Evolutionary conservation across 2,113 vertebrate species (phyloP).

Genomic region (Cynoglossus semilaevis): DNA sequence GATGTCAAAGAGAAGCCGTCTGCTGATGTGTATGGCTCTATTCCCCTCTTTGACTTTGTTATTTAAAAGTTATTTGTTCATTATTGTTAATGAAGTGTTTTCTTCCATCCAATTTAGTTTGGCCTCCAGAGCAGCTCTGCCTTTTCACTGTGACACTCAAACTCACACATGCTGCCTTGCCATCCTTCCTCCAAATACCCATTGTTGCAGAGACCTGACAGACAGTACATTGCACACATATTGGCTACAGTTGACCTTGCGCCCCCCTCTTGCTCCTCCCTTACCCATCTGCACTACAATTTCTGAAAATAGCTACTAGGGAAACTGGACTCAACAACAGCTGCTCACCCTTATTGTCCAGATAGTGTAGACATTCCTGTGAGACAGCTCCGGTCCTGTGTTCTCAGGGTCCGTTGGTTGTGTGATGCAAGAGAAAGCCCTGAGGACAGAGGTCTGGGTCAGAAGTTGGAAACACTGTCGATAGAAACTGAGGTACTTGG

Average conservation of each 20-base stretch:
- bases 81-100: too few relatives aligned
- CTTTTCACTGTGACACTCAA: constrained; percentile 47
- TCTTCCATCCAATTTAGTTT: too few relatives aligned
- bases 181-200: constrained; percentile 24
- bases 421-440: constrained; percentile 52
- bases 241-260: constrained; percentile 44
- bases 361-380: constrained; percentile 31
- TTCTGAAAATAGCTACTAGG: constrained; percentile 47
- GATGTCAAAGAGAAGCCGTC: too few relatives aligned
- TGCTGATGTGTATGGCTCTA: too few relatives aligned
- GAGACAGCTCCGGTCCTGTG: constrained; percentile 24
- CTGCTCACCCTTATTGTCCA: constrained; percentile 10
- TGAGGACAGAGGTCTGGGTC: constrained; percentile 63
- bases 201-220: constrained; percentile 32
- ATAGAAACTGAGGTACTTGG: constrained; percentile 72
- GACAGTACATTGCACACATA: constrained; percentile 32
- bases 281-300: constrained; percentile 10
- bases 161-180: constrained; percentile 66
- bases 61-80: too few relatives aligned
- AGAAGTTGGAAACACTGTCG: constrained; percentile 49
- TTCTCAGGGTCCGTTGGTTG: constrained; percentile 26
- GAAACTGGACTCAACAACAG: constrained; percentile 32
- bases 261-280: not conserved
- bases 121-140: constrained; percentile 51
- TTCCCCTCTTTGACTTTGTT: too few relatives aligned